A percentile compares a stretch with the other conserved stretches of the same genome.
These are phyloP conservation scores for Okamejei kenojei DNA, from an alignment of 2,797 vertebrate species.

Conservation along the genomic window DNA sequence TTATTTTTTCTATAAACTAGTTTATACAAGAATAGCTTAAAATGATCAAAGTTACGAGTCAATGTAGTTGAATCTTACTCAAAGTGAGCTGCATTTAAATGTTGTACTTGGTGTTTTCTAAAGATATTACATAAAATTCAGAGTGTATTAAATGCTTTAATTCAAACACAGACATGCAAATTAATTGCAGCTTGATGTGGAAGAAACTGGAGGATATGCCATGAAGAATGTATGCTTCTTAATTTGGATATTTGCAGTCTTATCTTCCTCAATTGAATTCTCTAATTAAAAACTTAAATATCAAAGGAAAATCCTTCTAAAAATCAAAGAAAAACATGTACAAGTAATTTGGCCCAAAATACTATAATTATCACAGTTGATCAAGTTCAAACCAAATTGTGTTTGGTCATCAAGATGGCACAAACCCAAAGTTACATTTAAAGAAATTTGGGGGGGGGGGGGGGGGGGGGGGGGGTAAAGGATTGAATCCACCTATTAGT, in stretches of 20 bases:
- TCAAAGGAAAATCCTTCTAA: neutral
- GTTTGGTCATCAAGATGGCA: neutral
- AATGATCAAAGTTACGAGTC: neutral
- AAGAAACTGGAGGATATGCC: neutral
- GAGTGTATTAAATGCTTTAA: too few species aligned
- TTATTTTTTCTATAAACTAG: neutral
- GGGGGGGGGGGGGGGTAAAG: neutral
- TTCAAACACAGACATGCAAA: neutral
- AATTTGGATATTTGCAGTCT: neutral
- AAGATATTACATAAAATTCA: too few species aligned
- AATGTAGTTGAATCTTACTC: neutral
- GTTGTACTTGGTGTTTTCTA: neutral
- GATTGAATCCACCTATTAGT: neutral
- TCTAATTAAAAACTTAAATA: neutral
- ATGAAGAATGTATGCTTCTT: neutral
- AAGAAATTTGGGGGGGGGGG: neutral
- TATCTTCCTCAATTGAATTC: neutral
- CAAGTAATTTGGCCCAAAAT: neutral
- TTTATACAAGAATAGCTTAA: neutral
- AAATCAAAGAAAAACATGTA: neutral
- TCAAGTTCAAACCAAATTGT: too few species aligned
- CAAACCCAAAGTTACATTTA: neutral
- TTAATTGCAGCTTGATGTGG: neutral
- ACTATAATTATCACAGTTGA: too few species aligned
- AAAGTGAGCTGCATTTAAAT: neutral